Conservation (phyloP, 2,797 vertebrate species). For the Oreonectes daqikongensis region DNA sequence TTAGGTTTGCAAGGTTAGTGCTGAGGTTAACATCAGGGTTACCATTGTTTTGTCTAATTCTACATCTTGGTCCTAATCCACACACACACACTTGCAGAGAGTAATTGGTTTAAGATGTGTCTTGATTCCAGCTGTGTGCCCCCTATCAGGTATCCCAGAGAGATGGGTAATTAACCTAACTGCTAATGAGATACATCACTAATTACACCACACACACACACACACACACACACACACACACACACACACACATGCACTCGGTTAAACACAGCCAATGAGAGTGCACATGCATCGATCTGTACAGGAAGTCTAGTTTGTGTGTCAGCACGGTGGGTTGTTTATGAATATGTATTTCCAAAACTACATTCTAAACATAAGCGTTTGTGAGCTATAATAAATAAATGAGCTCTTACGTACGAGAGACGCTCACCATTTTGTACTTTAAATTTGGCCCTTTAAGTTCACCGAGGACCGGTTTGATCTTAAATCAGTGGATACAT, state of each 20-base stretch:
- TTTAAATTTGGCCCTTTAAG: conserved; percentile 27
- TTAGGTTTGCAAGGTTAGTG: not conserved
- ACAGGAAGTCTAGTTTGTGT: conserved; percentile 61
- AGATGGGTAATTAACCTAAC: conserved; percentile 49
- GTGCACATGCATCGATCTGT: conserved; percentile 23
- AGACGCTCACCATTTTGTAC: conserved; percentile 4
- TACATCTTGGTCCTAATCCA: conserved; percentile 25
- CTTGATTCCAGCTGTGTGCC: conserved; percentile 48
- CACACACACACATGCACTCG: not conserved
- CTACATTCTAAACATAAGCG: not conserved
- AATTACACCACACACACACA: conserved; percentile 35
- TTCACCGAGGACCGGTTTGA: conserved; percentile 51
- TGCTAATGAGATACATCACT: conserved; percentile 46
- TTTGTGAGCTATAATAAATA: not conserved
- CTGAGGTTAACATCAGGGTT: conserved; percentile 7
- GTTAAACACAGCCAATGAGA: conserved; percentile 10
- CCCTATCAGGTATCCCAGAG: conserved; percentile 50
- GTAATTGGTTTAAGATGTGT: conserved; percentile 44
- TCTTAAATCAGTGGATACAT: conserved; percentile 86
- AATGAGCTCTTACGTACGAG: not conserved
- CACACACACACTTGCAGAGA: not conserved
- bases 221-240: conserved; percentile 18
- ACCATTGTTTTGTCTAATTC: conserved; percentile 18
- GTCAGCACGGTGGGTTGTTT: conserved; percentile 56
- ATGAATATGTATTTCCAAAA: conserved; percentile 65